phyloP scores from a whole-genome alignment of 2,888 invertebrate genomes.

The Eudasyphora cyanicolor region DNA sequence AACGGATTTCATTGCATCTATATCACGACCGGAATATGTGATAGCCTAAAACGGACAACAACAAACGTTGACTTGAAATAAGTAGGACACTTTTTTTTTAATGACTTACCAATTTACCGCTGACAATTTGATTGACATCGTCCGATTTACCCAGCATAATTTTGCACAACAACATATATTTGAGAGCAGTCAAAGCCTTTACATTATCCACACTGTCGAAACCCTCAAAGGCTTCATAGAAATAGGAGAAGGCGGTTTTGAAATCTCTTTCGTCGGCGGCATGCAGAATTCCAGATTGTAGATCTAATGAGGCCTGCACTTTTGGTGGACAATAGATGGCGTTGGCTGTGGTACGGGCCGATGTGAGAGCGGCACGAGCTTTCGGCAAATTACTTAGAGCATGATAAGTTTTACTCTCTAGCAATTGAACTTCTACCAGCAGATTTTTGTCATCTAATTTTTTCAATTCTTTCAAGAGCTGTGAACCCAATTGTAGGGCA shows the following conservation, averaged over 20 bases:
- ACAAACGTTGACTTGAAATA: neutral
- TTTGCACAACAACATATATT: slow-evolving; percentile 99
- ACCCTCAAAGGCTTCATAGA: slow-evolving; percentile 99
- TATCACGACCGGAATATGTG: slow-evolving; percentile 96
- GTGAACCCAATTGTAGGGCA: slow-evolving; percentile 91
- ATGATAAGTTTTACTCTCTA: slow-evolving; percentile 99
- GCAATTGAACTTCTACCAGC: slow-evolving; percentile 97
- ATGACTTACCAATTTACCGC: slow-evolving; percentile 89
- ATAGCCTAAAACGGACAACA: slow-evolving; percentile 83
- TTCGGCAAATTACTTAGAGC: slow-evolving; percentile 98
- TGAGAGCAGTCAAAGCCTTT: slow-evolving; percentile 96
- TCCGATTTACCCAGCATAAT: slow-evolving; percentile 98
- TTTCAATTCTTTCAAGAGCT: slow-evolving; percentile 95
- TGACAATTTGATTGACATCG: slow-evolving; percentile 96
- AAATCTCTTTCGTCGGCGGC: slow-evolving; percentile 99
- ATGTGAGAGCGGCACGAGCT: slow-evolving; percentile 97
- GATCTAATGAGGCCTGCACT: slow-evolving; percentile 97
- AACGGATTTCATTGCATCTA: slow-evolving; percentile 99
- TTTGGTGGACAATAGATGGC: slow-evolving; percentile 99
- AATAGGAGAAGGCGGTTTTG: slow-evolving; percentile 99
- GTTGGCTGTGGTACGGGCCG: slow-evolving; percentile 99
- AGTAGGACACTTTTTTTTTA: neutral
- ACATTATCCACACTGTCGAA: slow-evolving; percentile 96
- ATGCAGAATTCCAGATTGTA: slow-evolving; percentile 98
- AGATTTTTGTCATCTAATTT: slow-evolving; percentile 99